These are phyloP conservation scores for Papilio machaon DNA, from an alignment of 1,140 invertebrate genomes.

Conservation along the genomic window DNA sequence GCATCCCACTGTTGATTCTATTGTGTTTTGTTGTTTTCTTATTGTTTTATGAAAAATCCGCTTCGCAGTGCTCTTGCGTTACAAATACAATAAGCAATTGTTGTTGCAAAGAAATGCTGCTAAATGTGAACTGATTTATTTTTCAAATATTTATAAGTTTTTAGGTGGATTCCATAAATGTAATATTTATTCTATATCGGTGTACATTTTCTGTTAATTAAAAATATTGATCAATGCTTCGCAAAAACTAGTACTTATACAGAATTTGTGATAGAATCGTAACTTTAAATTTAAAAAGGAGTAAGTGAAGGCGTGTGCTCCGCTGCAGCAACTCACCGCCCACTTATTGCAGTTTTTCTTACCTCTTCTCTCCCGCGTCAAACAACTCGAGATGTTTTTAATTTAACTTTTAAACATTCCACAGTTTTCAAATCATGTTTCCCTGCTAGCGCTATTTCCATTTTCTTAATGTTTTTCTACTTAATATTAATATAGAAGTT, in stretches of 20 bases:
- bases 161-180: no score
- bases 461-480: conserved; percentile 25
- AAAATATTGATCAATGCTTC: no score
- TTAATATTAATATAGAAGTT: neutral
- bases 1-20: neutral
- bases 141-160: no score
- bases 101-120: neutral
- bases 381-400: conserved; percentile 15
- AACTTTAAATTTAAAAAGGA: neutral
- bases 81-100: neutral
- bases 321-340: neutral
- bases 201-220: no score
- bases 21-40: conserved; percentile 3
- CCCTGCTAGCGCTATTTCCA: neutral
- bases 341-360: conserved; percentile 18
- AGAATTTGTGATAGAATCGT: neutral
- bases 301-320: neutral
- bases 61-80: neutral
- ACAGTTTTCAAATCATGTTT: conserved; percentile 14
- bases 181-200: no score
- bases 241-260: neutral
- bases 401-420: conserved; percentile 21
- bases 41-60: conserved; percentile 25
- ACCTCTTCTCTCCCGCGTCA: neutral
- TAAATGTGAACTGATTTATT: neutral